Evolutionary conservation across 1,140 invertebrate species (phyloP).

Genomic region (Patella vulgata): DNA sequence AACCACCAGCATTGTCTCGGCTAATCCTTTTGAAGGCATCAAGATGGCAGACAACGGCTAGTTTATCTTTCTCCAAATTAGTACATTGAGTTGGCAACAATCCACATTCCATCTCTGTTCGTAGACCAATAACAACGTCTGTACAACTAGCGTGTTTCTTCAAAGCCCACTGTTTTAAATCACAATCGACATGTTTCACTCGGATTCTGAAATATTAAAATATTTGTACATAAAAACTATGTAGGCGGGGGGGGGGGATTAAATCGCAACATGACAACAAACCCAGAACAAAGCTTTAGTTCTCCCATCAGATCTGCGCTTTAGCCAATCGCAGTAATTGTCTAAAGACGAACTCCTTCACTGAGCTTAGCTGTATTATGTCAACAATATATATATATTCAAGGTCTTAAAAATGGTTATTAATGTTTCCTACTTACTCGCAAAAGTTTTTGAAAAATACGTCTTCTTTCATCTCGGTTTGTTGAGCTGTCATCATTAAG

Average conservation of each 20-base stretch:
- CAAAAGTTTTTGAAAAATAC: constrained; percentile 13
- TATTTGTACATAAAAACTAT: too few species aligned
- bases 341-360: too few species aligned
- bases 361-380: too few species aligned
- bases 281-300: too few species aligned
- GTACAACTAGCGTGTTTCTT: constrained; percentile 31
- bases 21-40: constrained; percentile 11
- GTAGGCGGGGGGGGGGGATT: too few species aligned
- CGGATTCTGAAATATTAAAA: constrained; percentile 16
- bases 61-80: neutral
- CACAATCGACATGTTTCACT: constrained; percentile 24
- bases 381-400: too few species aligned
- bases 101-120: constrained; percentile 30
- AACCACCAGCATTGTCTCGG: neutral
- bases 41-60: constrained; percentile 11
- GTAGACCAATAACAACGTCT: constrained; percentile 19
- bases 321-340: too few species aligned
- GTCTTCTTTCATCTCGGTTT: constrained; percentile 17
- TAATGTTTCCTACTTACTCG: constrained; percentile 20
- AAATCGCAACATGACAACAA: too few species aligned
- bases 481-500: constrained; percentile 10
- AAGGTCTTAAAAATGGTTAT: too few species aligned
- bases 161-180: constrained; percentile 20
- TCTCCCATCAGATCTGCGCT: too few species aligned
- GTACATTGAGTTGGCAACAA: constrained; percentile 26